phyloP scores from a whole-genome alignment of 2,113 vertebrate genomes.

The Rhinoptilus africanus region DNA sequence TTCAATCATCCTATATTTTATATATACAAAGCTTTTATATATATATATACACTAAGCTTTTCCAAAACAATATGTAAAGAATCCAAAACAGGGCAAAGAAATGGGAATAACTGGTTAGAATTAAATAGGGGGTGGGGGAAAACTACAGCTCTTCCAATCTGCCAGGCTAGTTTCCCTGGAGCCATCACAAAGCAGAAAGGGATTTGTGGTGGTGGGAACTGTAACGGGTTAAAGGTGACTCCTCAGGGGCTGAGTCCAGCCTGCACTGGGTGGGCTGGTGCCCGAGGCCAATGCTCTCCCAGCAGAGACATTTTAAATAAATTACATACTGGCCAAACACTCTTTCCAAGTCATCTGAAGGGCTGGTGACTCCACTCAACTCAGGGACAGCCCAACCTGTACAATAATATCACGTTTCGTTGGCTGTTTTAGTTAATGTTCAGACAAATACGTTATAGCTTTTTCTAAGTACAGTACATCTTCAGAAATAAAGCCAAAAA shows the following conservation, averaged over 20 bases:
- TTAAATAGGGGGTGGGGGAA: background rate
- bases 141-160: background rate
- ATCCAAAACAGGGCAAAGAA: slow-evolving; percentile 9
- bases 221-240: background rate
- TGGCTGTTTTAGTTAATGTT: background rate
- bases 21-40: slow-evolving; percentile 17
- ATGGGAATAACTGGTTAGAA: slow-evolving; percentile 23
- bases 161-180: background rate
- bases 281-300: background rate
- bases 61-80: slow-evolving; percentile 55
- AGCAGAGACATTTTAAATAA: background rate
- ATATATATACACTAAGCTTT: slow-evolving; percentile 8
- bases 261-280: background rate
- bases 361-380: background rate
- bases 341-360: background rate
- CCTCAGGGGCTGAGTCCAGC: background rate
- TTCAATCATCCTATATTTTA: slow-evolving; percentile 66
- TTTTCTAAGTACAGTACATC: background rate
- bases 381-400: background rate
- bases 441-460: background rate
- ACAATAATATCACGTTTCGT: background rate
- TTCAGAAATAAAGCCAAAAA: background rate
- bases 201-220: background rate
- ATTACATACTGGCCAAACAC: background rate
- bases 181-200: background rate